Conservation (phyloP, 2,797 vertebrate genomes). For the Furcifer pardalis region DNA sequence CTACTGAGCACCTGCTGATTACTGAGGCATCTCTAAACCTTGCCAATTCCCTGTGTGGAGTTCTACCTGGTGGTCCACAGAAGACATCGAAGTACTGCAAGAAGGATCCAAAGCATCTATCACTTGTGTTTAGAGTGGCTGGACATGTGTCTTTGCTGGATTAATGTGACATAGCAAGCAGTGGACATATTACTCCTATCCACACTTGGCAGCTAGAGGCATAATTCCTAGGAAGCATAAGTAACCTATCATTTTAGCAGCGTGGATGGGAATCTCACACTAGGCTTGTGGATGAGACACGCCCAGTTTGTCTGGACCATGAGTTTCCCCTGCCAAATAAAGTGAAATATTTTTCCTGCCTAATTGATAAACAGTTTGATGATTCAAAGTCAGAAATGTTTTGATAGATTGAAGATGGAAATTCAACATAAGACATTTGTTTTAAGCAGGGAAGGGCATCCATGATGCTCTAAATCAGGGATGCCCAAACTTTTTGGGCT, state of each 20-base stretch:
- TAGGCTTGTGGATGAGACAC: no score
- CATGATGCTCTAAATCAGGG: neutral
- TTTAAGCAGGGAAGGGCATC: neutral
- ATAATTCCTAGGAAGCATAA: neutral
- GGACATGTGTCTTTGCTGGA: neutral
- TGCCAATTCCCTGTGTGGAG: neutral
- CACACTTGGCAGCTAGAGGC: neutral
- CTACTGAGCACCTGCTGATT: neutral
- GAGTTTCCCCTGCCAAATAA: no score
- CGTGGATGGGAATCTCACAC: no score
- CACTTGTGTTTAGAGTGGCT: neutral
- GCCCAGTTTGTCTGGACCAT: no score
- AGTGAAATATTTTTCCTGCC: neutral
- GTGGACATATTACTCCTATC: neutral
- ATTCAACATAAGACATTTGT: neutral
- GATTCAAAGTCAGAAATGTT: neutral
- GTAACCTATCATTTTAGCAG: no score
- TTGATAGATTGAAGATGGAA: neutral
- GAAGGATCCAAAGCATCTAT: neutral
- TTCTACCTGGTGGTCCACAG: neutral
- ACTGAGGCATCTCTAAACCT: neutral
- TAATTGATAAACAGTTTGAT: neutral
- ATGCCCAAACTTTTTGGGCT: no score
- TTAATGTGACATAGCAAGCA: neutral
- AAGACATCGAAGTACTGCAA: neutral